phyloP scores from a whole-genome alignment of 2,888 invertebrate genomes.

The Harpalus rubripes region DNA sequence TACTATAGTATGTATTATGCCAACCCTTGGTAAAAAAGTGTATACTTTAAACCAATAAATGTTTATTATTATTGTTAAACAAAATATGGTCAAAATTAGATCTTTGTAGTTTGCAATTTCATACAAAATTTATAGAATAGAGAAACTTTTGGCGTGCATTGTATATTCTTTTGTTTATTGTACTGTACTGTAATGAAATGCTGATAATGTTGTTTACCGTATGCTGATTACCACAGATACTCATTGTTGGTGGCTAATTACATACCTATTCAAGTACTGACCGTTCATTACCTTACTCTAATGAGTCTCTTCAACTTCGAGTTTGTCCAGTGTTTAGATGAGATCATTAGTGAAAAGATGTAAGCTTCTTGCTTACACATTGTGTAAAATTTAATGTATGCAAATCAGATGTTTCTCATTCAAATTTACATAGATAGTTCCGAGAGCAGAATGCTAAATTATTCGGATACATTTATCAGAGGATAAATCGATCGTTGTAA shows the following conservation, averaged over 20 bases:
- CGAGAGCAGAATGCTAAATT: too few species aligned
- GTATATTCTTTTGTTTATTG: neutral
- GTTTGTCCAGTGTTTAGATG: neutral
- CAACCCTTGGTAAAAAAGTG: too few species aligned
- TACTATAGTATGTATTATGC: too few species aligned
- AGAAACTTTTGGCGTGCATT: neutral
- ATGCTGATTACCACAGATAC: neutral
- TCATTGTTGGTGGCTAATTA: neutral
- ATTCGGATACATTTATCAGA: too few species aligned
- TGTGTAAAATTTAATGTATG: neutral
- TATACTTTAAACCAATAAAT: too few species aligned
- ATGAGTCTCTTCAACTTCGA: neutral
- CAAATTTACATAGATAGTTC: neutral
- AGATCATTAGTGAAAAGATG: neutral
- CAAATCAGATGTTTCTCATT: neutral
- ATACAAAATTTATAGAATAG: too few species aligned
- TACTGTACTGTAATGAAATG: too few species aligned
- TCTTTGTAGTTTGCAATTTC: too few species aligned
- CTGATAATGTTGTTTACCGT: neutral
- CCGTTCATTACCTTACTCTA: neutral
- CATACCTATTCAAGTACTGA: neutral
- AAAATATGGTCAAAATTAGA: too few species aligned
- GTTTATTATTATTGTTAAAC: too few species aligned
- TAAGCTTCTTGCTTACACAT: conserved; percentile 2
- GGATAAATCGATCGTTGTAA: too few species aligned